phyloP scores from a whole-genome alignment of 2,888 invertebrate species.

The Papilio gigon region DNA sequence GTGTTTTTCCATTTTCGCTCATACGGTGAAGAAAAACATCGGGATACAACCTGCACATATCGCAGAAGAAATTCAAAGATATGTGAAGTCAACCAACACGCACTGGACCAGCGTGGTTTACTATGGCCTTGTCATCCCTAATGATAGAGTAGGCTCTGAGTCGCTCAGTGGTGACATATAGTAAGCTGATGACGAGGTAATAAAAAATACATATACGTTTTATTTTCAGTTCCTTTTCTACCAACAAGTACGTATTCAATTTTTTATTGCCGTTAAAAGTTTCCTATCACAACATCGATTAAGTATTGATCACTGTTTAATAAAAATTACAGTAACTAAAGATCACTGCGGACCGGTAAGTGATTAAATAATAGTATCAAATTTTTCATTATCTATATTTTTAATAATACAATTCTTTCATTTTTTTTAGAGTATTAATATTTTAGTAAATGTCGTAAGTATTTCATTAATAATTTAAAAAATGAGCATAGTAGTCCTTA shows the following conservation, averaged over 20 bases:
- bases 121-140: too few species aligned
- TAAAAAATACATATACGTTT: neutral
- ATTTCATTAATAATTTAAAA: neutral
- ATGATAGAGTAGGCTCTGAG: too few species aligned
- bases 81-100: too few species aligned
- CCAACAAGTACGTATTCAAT: neutral
- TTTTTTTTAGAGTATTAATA: neutral
- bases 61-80: too few species aligned
- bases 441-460: slow-evolving; percentile 13
- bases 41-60: too few species aligned
- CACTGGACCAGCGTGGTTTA: too few species aligned
- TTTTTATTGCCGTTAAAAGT: neutral
- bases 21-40: too few species aligned
- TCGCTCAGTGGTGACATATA: too few species aligned
- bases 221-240: neutral
- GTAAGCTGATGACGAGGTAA: too few species aligned
- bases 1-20: too few species aligned
- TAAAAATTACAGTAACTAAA: slow-evolving; percentile 4
- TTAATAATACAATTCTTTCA: neutral
- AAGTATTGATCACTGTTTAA: neutral
- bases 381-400: neutral
- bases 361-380: neutral
- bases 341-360: slow-evolving; percentile 14
- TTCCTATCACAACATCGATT: too few species aligned
- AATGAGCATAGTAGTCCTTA: too few species aligned